These are phyloP conservation scores for Podarcis cretensis DNA, from an alignment of 2,113 vertebrate genomes.

Conservation along the genomic window DNA sequence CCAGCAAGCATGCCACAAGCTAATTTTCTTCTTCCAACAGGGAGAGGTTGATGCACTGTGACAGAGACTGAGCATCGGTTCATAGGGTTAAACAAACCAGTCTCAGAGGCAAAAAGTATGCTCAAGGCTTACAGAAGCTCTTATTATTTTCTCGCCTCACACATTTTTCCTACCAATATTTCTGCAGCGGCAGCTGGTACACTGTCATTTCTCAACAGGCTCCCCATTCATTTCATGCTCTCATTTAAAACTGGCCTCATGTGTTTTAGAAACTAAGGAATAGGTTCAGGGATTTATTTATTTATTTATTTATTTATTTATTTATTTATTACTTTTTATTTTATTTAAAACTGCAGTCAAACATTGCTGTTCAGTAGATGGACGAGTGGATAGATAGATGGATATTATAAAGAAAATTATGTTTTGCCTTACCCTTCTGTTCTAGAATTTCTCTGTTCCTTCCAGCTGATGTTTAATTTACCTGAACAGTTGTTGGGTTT, in stretches of 20 bases:
- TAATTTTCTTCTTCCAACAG: slow-evolving; percentile 6
- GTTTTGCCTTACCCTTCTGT: neutral
- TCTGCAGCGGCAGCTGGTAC: neutral
- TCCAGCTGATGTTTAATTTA: neutral
- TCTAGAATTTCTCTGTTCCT: neutral
- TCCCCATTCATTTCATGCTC: neutral
- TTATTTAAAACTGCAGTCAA: neutral
- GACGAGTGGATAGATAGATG: neutral
- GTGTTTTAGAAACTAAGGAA: neutral
- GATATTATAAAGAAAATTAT: neutral
- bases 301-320: too few relatives aligned
- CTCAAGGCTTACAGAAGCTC: neutral
- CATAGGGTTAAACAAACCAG: neutral
- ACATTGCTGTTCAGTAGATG: neutral
- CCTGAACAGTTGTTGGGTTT: neutral
- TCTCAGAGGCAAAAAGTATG: slow-evolving; percentile 1
- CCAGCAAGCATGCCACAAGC: fast-evolving
- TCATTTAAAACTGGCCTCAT: neutral
- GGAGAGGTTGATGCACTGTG: slow-evolving; percentile 6
- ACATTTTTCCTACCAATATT: neutral
- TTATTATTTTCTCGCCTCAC: neutral
- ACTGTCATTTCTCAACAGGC: neutral
- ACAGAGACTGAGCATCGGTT: neutral
- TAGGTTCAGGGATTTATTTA: neutral
- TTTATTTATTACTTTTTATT: too few relatives aligned